A percentile compares a stretch with the other conserved stretches of the same genome.
Conservation (phyloP, 2,797 vertebrate genomes). For the Avahi laniger region DNA sequence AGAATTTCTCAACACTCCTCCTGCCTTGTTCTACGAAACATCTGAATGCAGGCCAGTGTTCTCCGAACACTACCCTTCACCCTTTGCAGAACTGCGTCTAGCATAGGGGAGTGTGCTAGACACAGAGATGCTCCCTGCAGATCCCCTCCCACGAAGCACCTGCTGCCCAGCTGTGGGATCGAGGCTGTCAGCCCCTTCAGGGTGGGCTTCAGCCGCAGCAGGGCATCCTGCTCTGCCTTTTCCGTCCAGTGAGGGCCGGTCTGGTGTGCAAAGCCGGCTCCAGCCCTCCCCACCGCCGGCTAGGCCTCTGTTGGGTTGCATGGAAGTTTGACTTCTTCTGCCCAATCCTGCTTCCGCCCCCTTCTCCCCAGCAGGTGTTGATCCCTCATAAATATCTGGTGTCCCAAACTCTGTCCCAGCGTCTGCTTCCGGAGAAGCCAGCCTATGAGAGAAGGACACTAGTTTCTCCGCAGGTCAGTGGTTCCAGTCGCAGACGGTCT, state of each 20-base stretch:
- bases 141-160: neutral
- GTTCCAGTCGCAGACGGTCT: neutral
- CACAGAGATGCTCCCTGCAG: accelerated
- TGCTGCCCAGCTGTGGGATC: neutral
- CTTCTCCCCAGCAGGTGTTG: neutral
- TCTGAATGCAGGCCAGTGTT: neutral
- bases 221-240: neutral
- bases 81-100: neutral
- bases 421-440: conserved; percentile 2
- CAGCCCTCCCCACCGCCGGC: neutral
- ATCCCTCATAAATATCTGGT: neutral
- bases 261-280: neutral
- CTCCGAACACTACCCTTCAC: neutral
- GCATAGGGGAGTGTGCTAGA: neutral
- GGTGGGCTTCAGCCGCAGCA: neutral
- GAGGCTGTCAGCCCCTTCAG: neutral
- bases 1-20: neutral
- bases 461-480: neutral
- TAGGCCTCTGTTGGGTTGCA: neutral
- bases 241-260: neutral
- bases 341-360: neutral
- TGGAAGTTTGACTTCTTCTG: neutral
- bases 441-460: neutral
- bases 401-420: neutral
- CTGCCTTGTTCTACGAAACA: neutral